A percentile compares a stretch with the other conserved stretches of the same genome.
These are phyloP conservation scores for Phoenicopterus ruber DNA, from an alignment of 2,113 vertebrate genomes.

Conservation along the genomic window DNA sequence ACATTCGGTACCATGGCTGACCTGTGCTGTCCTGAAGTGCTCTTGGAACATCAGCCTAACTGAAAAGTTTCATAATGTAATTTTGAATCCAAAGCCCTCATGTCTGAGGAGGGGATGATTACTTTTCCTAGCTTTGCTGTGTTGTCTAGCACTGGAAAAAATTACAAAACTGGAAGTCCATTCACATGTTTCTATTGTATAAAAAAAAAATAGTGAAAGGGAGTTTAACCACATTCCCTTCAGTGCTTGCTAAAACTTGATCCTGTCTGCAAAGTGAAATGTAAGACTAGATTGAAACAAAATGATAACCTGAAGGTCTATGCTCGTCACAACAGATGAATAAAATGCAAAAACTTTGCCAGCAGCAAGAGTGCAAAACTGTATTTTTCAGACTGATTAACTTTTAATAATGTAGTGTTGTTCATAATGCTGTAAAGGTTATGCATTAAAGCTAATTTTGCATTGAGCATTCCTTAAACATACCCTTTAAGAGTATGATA, in stretches of 20 bases:
- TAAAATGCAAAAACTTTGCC: slow-evolving; percentile 1
- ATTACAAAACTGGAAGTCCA: background rate
- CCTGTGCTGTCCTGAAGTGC: background rate
- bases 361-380: background rate
- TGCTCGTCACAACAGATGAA: background rate
- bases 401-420: slow-evolving; percentile 1
- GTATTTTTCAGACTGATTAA: background rate
- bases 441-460: background rate
- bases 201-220: background rate
- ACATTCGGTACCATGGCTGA: background rate
- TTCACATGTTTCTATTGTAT: background rate
- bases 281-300: background rate
- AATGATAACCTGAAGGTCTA: background rate
- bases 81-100: background rate
- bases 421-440: background rate
- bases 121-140: background rate
- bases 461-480: background rate
- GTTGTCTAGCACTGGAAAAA: background rate
- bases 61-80: background rate
- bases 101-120: background rate
- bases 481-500: background rate
- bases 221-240: background rate
- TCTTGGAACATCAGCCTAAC: background rate
- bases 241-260: slow-evolving; percentile 31
- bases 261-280: background rate